Evolutionary conservation across 2,113 vertebrate species (phyloP).

Genomic region (Dissostichus mawsoni): DNA sequence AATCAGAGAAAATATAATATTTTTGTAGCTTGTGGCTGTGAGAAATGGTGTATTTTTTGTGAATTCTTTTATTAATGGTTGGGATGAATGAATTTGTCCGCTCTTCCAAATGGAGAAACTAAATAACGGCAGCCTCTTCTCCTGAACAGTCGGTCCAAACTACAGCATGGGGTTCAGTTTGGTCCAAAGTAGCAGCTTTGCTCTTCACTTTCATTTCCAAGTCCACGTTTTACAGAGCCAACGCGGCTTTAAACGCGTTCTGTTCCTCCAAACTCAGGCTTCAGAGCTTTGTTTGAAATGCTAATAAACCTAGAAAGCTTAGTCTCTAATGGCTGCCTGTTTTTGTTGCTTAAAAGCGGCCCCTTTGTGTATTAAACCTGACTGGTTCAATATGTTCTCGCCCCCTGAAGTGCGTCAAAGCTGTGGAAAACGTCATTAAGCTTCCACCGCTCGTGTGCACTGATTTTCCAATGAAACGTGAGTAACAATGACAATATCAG

Average conservation of each 20-base stretch:
- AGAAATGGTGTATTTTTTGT: too few relatives aligned
- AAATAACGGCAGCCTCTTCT: slow-evolving; percentile 19
- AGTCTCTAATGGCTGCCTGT: slow-evolving; percentile 3
- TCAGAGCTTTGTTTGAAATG: slow-evolving; percentile 29
- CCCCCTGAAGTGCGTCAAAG: slow-evolving; percentile 45
- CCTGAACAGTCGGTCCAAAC: slow-evolving; percentile 25
- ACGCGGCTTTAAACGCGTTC: slow-evolving; percentile 32
- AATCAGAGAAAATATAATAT: too few relatives aligned
- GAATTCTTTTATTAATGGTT: not conserved
- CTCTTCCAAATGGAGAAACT: slow-evolving; percentile 3
- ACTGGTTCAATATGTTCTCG: slow-evolving; percentile 54
- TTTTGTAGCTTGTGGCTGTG: too few relatives aligned
- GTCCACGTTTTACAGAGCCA: slow-evolving; percentile 8
- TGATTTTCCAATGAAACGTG: slow-evolving; percentile 62
- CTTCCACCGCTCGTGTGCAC: slow-evolving; percentile 36
- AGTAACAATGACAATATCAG: slow-evolving; percentile 61
- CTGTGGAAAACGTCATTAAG: slow-evolving; percentile 55
- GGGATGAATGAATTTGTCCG: slow-evolving; percentile 31
- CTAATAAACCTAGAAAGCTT: slow-evolving; percentile 45
- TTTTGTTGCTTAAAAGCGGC: slow-evolving; percentile 33
- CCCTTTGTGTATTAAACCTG: slow-evolving; percentile 35
- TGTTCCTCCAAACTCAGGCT: not conserved
- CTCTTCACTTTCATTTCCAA: slow-evolving; percentile 28
- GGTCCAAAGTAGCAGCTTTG: slow-evolving; percentile 46
- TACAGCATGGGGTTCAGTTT: slow-evolving; percentile 8